Conservation (phyloP, 1,140 invertebrate species). For the Anastrepha obliqua region DNA sequence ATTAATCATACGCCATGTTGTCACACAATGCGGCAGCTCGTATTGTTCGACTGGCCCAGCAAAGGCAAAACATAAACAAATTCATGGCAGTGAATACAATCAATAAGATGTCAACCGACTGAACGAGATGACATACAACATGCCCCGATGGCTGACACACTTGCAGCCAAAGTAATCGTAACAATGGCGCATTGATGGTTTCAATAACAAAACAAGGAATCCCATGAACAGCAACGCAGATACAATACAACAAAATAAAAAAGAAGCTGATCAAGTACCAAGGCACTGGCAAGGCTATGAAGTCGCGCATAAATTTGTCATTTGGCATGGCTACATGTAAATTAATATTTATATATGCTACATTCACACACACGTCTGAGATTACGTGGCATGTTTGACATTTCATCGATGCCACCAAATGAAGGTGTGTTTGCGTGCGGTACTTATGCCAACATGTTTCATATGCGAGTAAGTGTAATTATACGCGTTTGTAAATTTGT, state of each 20-base stretch:
- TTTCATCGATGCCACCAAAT: no score
- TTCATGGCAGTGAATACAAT: not conserved
- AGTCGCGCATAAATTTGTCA: not conserved
- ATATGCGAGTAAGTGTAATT: no score
- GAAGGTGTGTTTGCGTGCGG: no score
- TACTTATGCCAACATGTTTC: no score
- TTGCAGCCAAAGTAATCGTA: not conserved
- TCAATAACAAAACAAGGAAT: not conserved
- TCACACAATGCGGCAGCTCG: not conserved
- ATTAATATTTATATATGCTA: not conserved
- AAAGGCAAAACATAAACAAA: not conserved
- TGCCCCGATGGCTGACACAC: not conserved
- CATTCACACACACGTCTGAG: no score
- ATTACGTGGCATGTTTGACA: no score
- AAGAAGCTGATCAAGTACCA: not conserved
- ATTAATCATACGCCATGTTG: not conserved
- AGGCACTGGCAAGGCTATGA: not conserved
- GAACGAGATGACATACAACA: not conserved
- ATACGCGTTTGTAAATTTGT: not conserved
- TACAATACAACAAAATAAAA: not conserved
- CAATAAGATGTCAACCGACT: constrained; percentile 8
- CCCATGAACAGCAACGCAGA: not conserved
- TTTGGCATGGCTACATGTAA: not conserved
- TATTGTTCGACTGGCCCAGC: not conserved
- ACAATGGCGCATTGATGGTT: not conserved